Evolutionary conservation across 2,888 invertebrate species (phyloP).

Genomic region (Noctua janthina): DNA sequence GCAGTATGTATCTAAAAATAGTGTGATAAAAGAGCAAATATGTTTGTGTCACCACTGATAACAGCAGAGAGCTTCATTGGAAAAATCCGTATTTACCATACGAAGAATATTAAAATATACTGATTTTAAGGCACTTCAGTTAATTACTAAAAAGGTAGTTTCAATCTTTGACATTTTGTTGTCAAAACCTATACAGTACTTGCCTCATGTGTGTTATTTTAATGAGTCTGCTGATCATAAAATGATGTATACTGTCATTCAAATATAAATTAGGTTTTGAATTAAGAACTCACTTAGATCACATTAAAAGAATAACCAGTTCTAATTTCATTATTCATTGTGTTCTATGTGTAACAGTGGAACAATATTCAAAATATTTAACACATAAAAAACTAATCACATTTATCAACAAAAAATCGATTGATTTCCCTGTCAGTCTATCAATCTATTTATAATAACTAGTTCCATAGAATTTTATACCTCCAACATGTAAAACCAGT

Average conservation of each 20-base stretch:
- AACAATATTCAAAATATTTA: not conserved
- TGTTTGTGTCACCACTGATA: conserved; percentile 52
- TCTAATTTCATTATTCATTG: not conserved
- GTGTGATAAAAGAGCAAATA: conserved; percentile 50
- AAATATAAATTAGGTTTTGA: not conserved
- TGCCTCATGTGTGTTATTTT: no score
- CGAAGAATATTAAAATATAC: not conserved
- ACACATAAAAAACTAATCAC: not conserved
- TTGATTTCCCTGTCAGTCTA: conserved; percentile 21
- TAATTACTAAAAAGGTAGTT: not conserved
- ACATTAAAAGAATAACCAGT: not conserved
- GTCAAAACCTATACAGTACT: not conserved
- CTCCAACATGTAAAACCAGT: conserved; percentile 14
- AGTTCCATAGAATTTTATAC: conserved; percentile 37
- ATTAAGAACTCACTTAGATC: no score
- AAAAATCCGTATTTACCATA: conserved; percentile 43
- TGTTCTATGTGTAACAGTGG: not conserved
- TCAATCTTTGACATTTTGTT: not conserved
- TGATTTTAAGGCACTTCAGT: not conserved
- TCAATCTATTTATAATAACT: conserved; percentile 7
- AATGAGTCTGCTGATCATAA: not conserved
- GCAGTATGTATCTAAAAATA: conserved; percentile 58
- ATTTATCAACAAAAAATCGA: conserved; percentile 24
- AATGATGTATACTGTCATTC: not conserved
- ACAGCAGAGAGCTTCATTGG: conserved; percentile 39